Base-by-base conservation (phyloP, 2,113 vertebrate species). In the Theristicus caerulescens region DNA sequence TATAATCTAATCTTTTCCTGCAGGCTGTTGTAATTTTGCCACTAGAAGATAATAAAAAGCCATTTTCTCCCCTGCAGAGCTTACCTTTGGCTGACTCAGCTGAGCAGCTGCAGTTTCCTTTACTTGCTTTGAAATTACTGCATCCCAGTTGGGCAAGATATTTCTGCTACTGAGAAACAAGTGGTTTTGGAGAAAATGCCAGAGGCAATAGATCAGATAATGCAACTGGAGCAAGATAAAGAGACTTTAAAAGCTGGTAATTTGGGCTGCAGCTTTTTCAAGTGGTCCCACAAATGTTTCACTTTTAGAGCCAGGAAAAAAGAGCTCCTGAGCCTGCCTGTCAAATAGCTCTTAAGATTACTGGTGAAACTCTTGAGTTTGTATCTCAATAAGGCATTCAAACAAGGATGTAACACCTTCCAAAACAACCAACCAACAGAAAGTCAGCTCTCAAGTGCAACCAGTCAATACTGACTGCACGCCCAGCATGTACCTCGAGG, bases 81-180 rank as follows among this genome's bases (percentile, higher is more conserved):
- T 96, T 94, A 96, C 94, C 95, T 97, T 96, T 97, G 96, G 96
- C 95, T 96, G 94, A 95, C 94, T 95, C 95, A 96, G 94, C 89
- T 89, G 52, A 97, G 90, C 95, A 97, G 96, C 92, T 95, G 96
- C 92, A 92, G 84, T 86, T 93, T 90, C 73, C 83, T 88, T 95
- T 86, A 86, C 92, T 96, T 92, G 94, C 90, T 88, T 92, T 86
- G 73, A 96, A 96, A 96, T 93, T 84, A 94, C 54, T 90, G 85
- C 76, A 88, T 92, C 93, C 88, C 94, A 97, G 13, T 95, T 92
- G 95, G 72, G 93, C 40, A 91, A 81, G 88, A 72, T 93, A 88
- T 55, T 94, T 91, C 78, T 91, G 81, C 91, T 90, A 86, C 67
- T 81, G 76, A 95, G 73, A 92, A 97, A 92, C 82, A 93, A 92